Evolutionary conservation across 2,113 vertebrate genomes (phyloP).

Genomic region (Pardalotus punctatus): DNA sequence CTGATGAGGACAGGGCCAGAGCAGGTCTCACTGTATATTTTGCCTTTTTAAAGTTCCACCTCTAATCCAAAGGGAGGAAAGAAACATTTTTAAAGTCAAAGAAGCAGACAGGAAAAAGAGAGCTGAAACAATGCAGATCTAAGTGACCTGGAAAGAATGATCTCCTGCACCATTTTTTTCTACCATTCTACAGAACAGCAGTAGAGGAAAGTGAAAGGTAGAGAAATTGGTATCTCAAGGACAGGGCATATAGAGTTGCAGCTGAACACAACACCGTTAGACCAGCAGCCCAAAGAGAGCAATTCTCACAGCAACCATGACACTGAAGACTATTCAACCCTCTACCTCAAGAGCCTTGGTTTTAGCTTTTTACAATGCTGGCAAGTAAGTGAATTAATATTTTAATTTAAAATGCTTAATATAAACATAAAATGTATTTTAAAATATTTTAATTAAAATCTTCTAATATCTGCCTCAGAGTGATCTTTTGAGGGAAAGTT

Average conservation of each 20-base stretch:
- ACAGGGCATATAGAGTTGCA: not conserved
- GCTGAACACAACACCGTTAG: not conserved
- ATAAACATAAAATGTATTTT: not conserved
- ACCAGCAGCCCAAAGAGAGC: not conserved
- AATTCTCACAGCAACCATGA: not conserved
- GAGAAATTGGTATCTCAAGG: not conserved
- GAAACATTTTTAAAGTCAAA: not conserved
- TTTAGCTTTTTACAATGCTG: not conserved
- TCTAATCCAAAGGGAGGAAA: not conserved
- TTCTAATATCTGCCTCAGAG: not conserved
- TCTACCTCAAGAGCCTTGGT: not conserved
- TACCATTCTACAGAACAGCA: not conserved
- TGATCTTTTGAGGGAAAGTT: not conserved
- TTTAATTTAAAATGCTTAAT: not conserved
- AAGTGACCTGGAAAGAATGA: not conserved
- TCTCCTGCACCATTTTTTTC: not conserved
- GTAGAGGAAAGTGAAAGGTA: not conserved
- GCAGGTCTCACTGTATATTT: accelerated
- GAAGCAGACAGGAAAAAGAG: not conserved
- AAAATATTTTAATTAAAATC: not conserved
- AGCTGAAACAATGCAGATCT: not conserved
- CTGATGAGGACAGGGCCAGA: not conserved
- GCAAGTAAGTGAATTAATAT: not conserved
- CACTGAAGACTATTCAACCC: not conserved
- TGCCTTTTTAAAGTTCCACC: not conserved